Evolutionary conservation across 1,140 invertebrate genomes (phyloP), one percentile per base, ranked within the genome.

Genomic region (Eufriesea mexicana): DNA sequence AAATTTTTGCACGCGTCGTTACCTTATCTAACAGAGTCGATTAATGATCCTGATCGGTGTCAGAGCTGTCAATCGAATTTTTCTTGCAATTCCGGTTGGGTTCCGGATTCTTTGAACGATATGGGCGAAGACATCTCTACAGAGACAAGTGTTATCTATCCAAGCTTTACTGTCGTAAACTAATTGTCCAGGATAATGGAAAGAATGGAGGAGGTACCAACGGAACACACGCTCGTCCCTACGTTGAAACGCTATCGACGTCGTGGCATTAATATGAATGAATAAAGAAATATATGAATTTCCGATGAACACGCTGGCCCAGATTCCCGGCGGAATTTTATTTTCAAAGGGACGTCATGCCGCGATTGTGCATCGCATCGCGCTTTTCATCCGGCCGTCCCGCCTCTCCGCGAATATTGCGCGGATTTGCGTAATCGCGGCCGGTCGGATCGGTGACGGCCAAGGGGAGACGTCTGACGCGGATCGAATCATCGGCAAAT

Each of bases 351-450:
- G 7, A 45, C 35, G n/a, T 57, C 14, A 7, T 55, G 5, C 25
- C n/a, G 42, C 72, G 72, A 61, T 14, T 28, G 72, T 14, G 12
- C 49, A 20, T 35, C 68, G 47, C 20, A 47, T 55, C 70, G 35
- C 28, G 54, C 35, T 45, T 62, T 70, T 47, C 55, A 74, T 77
- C 75, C 28, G 42, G n/a, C 45, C 9, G 10, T 20, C 28, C 20
- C 5, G 47, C 25, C 18, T 54, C 9, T 28, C 61, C 16, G 23
- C 28, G 76, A 68, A 78, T 78, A 78, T 78, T 67, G 62, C 62
- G 35, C 49, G 75, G 62, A 57, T 78, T 78, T 57, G 28, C 74
- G 74, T 76, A 66, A 76, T 76, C 72, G 72, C 55, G 28, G 54
- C 23, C 25, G 35, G 35, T 35, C 23, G 61, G 61, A 62, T 62